Evolutionary conservation across 2,797 vertebrate species (phyloP).

Genomic region (Xenopus petersii): DNA sequence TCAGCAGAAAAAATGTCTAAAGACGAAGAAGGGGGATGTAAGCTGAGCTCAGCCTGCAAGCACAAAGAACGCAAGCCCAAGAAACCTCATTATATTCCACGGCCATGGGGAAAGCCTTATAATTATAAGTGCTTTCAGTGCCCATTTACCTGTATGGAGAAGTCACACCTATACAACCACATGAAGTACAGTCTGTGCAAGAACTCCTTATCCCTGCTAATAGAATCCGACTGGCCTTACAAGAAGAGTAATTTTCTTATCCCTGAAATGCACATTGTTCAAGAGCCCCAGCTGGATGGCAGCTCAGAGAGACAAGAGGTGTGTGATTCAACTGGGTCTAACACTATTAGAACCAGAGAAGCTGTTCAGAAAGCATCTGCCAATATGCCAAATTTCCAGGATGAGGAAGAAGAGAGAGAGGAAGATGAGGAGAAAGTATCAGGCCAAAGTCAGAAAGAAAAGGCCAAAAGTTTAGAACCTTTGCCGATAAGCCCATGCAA

Average conservation of each 20-base stretch:
- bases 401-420: constrained; percentile 57
- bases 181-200: constrained; percentile 99
- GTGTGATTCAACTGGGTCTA: constrained; percentile 16
- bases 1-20: constrained; percentile 77
- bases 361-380: constrained; percentile 7
- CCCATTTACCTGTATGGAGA: constrained; percentile 98
- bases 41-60: constrained; percentile 76
- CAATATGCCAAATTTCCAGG: constrained; percentile 41
- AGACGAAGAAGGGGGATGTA: constrained; percentile 80
- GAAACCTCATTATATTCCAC: constrained; percentile 95
- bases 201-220: constrained; percentile 93
- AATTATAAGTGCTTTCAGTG: constrained; percentile 99
- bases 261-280: constrained; percentile 76
- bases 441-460: constrained; percentile 50
- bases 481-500: constrained; percentile 4
- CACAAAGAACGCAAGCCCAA: constrained; percentile 94
- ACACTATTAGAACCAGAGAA: not conserved
- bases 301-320: constrained; percentile 61
- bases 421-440: constrained; percentile 51
- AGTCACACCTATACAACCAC: constrained; percentile 98
- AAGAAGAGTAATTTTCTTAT: constrained; percentile 85
- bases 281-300: constrained; percentile 50
- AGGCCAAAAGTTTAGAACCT: constrained; percentile 16
- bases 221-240: constrained; percentile 91
- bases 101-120: constrained; percentile 97